These are phyloP conservation scores for Stegastes partitus DNA, from an alignment of 2,113 vertebrate species.

Conservation along the genomic window DNA sequence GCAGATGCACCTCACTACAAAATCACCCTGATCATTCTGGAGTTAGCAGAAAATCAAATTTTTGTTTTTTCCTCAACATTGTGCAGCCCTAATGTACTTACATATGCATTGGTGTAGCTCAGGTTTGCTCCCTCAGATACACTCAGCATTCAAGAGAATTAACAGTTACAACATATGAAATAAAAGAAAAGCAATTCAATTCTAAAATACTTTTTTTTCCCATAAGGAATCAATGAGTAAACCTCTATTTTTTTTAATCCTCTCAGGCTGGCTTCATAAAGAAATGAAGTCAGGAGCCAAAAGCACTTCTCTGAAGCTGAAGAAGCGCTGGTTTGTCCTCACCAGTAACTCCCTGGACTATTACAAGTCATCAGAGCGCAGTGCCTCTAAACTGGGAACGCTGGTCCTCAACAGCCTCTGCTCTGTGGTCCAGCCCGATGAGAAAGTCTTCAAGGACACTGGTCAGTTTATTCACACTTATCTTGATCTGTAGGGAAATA, in stretches of 20 bases:
- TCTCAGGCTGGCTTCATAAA: conserved; percentile 92
- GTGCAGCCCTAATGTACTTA: no score
- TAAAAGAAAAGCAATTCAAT: no score
- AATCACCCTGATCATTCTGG: no score
- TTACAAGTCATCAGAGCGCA: conserved; percentile 91
- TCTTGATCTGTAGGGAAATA: background rate
- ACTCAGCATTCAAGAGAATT: background rate
- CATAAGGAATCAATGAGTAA: no score
- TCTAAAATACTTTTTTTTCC: no score
- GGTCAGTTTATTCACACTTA: conserved; percentile 77
- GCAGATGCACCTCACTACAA: no score
- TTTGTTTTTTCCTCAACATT: no score
- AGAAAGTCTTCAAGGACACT: conserved; percentile 93
- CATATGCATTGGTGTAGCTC: background rate
- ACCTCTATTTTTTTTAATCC: background rate
- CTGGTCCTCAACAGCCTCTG: conserved; percentile 95
- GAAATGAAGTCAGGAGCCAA: conserved; percentile 91
- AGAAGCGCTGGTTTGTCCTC: conserved; percentile 95
- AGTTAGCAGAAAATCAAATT: no score
- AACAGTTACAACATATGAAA: background rate
- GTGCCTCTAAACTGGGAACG: conserved; percentile 90
- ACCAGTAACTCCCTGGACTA: conserved; percentile 92
- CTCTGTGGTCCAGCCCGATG: conserved; percentile 91
- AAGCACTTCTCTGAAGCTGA: conserved; percentile 91
- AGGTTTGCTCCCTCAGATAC: background rate